Evolutionary conservation across 2,888 invertebrate species (phyloP).

Genomic region (Anodontia alba): DNA sequence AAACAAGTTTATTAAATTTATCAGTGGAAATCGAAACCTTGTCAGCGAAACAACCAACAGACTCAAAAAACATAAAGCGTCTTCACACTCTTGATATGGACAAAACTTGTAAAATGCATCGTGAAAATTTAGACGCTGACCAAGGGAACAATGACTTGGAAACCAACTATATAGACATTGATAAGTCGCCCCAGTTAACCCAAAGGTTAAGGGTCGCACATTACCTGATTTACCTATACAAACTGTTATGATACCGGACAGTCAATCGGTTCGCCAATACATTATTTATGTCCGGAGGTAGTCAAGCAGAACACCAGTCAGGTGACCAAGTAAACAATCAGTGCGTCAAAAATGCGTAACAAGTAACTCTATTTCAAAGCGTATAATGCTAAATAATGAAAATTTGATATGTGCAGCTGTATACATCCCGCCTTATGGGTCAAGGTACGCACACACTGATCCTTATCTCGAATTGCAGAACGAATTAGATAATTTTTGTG

Average conservation of each 20-base stretch:
- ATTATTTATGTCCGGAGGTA: no score
- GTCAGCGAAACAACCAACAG: neutral
- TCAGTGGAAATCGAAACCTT: no score
- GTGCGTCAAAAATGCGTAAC: neutral
- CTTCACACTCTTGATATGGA: neutral
- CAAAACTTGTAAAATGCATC: neutral
- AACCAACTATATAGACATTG: neutral
- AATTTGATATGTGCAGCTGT: neutral
- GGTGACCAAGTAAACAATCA: neutral
- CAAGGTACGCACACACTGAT: slow-evolving; percentile 9
- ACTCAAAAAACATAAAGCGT: neutral
- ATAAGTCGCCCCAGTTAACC: neutral
- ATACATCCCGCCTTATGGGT: slow-evolving; percentile 10
- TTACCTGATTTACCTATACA: neutral
- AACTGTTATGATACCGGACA: neutral
- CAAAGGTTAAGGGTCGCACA: neutral
- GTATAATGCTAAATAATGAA: neutral
- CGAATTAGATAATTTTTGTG: neutral
- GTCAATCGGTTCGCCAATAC: no score
- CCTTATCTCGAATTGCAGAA: slow-evolving; percentile 23
- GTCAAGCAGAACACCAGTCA: neutral
- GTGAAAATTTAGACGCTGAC: neutral
- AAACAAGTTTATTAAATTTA: no score
- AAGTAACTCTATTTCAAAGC: neutral
- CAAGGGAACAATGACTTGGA: neutral